Evolutionary conservation across 92 coral and sea anemone genomes (phyloP), one percentile per base, ranked within the genome.

Genomic region (Parazoanthus darwini): DNA sequence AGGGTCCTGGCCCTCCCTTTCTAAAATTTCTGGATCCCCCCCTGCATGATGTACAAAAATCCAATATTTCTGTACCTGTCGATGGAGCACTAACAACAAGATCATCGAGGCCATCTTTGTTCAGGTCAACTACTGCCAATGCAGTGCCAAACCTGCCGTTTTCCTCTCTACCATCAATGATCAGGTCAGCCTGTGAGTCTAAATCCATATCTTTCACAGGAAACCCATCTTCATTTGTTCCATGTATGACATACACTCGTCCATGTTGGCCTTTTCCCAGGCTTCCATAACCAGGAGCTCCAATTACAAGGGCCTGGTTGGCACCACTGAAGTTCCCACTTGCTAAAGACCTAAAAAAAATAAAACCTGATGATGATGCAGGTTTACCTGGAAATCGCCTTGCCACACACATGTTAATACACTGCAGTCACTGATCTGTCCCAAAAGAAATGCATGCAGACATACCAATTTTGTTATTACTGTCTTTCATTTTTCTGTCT

Each of bases 31-130:
- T 29, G 33, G 33, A 29, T 29, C 33, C 33, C 33, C 33, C 33
- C 33, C 33, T 29, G 33, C 22, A 23, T 63, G n/a, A 20, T 20
- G 18, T 11, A 54, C 59, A 54, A 63, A 63, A 63, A 63, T 63
- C 5, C 26, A 63, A 42, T 39, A 39, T 39, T 25, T 26, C 15
- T 46, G 48, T 86, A 97, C 99, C 99, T 92, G 92, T 88, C 3
- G 99, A 94, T 13, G 99, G 98, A 10, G 98, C 99, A 91, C 97
- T 95, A 23, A 97, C 91, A n/a, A 93, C 99, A 2, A 96, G 91
- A 77, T 96, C 99, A 86, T 95, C 96, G 9, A 97, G 46, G 13
- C 99, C 99, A 87, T 97, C 99, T 74, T 70, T 88, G 86, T 97
- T 97, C 3, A 95, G 85, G 85, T 97, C 99, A 44, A 92, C 93